phyloP scores from a whole-genome alignment of 2,888 invertebrate genomes.

The Ephialtes manifestator region DNA sequence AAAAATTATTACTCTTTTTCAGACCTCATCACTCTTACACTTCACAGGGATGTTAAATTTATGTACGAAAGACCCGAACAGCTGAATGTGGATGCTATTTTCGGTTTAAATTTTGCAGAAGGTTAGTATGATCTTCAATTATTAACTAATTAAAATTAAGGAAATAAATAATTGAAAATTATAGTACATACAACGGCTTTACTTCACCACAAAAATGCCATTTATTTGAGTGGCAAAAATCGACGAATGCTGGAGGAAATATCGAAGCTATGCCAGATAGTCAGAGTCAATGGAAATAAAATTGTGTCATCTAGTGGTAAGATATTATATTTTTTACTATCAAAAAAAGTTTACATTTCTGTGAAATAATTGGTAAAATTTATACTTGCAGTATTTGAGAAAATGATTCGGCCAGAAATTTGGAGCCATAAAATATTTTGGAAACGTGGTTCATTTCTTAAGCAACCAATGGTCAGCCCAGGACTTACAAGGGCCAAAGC shows the following conservation, averaged over 20 bases:
- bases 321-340: neutral
- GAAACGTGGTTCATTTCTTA: conserved; percentile 60
- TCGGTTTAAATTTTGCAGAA: conserved; percentile 83
- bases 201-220: conserved; percentile 52
- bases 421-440: conserved; percentile 78
- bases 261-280: conserved; percentile 62
- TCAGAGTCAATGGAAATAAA: conserved; percentile 45
- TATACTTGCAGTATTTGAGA: conserved; percentile 57
- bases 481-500: conserved; percentile 50
- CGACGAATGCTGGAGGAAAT: conserved; percentile 42
- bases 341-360: conserved; percentile 3
- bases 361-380: neutral
- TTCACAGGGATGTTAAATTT: conserved; percentile 80
- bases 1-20: neutral
- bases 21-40: conserved; percentile 58
- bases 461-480: conserved; percentile 10
- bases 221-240: conserved; percentile 30
- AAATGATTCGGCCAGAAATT: conserved; percentile 73
- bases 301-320: conserved; percentile 49
- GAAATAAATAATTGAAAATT: neutral
- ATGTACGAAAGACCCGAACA: conserved; percentile 79
- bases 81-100: conserved; percentile 83
- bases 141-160: neutral
- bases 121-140: conserved; percentile 76
- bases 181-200: conserved; percentile 52